Base-by-base conservation (phyloP, 2,888 invertebrate species). In the Mesochorus sp. region DNA sequence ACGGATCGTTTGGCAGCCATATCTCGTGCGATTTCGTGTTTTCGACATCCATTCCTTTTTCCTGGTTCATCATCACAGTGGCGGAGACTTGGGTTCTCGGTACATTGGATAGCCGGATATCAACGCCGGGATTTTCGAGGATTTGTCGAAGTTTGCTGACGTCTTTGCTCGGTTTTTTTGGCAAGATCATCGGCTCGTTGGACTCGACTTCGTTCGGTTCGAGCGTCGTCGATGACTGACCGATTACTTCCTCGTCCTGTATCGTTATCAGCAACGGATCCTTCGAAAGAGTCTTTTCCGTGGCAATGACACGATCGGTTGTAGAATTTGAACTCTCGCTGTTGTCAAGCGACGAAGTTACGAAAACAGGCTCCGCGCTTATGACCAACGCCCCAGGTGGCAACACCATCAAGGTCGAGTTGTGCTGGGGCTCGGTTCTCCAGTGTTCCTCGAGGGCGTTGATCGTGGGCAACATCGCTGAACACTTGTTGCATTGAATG, bases 401-500 rank as follows among this genome's bases (percentile, higher is more conserved):
- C n/a, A n/a, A n/a, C n/a, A n/a, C n/a, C n/a, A n/a, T n/a, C n/a
- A n/a, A n/a, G n/a, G n/a, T n/a, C n/a, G n/a, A n/a, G n/a, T n/a
- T n/a, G n/a, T n/a, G n/a, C n/a, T n/a, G n/a, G n/a, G n/a, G n/a
- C n/a, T n/a, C n/a, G n/a, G 37, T 53, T 0, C 21, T n/a, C 85
- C 86, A 87, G 51, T 88, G 88, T 0, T 80, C 59, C 1, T 84
- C 80, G 4, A 87, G 84, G 0, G 79, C 79, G 0, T 68, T 24
- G 0, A 84, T 19, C 3, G 64, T 74, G 0, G 77, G 76, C 1
- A 12, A 62, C 2, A 81, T 28, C 0, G 49, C 44, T 3, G 59
- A 73, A 44, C 89, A 89, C 4, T 83, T 10, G 3, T 78, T 84
- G 53, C 89, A 89, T 6, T 85, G 76, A 19, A 74, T 84, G 0